Conservation (phyloP, 2,113 vertebrate species). For the Peucedramus taeniatus region DNA sequence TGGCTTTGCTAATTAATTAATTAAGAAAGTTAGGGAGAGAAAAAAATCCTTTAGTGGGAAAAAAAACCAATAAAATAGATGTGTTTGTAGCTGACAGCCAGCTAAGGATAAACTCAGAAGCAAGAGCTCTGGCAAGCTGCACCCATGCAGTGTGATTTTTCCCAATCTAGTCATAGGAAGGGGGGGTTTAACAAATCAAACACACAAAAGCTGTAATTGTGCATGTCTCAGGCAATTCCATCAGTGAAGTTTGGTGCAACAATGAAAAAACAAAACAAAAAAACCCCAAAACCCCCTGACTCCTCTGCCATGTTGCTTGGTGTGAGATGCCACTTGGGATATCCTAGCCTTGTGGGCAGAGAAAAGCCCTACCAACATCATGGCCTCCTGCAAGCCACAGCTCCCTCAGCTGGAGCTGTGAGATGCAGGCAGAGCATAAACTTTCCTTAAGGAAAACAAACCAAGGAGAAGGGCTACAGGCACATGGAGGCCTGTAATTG, state of each 20-base stretch:
- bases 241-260: accelerated
- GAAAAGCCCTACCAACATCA: neutral
- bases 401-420: accelerated
- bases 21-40: neutral
- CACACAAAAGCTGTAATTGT: neutral
- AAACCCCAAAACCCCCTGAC: neutral
- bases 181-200: neutral
- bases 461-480: neutral
- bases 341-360: neutral
- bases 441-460: neutral
- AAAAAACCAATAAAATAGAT: accelerated
- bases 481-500: neutral
- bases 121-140: neutral
- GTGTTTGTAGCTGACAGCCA: neutral
- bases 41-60: neutral
- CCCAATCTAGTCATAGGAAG: neutral
- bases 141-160: neutral
- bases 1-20: neutral
- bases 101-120: neutral
- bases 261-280: neutral
- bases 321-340: accelerated
- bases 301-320: neutral
- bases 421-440: neutral
- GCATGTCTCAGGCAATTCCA: neutral
- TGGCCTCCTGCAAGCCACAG: accelerated